Conservation (phyloP, 2,113 vertebrate genomes). For the Rynchops niger region DNA sequence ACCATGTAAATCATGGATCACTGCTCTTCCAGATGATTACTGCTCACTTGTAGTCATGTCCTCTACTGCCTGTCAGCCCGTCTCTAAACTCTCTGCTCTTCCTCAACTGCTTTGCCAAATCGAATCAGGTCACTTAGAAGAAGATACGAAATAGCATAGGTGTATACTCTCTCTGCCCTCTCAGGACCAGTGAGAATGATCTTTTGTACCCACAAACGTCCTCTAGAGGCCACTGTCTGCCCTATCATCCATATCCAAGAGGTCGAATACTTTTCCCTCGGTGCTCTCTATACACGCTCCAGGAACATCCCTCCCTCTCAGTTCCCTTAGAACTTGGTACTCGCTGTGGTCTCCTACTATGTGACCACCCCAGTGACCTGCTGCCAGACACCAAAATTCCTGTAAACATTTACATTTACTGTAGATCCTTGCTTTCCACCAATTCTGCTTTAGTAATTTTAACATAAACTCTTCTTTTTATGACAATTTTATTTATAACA, state of each 20-base stretch:
- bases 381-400: not conserved
- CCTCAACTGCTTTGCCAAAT: not conserved
- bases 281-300: not conserved
- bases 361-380: not conserved
- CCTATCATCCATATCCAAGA: not conserved
- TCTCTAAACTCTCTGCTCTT: not conserved
- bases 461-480: not conserved
- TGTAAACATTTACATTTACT: not conserved
- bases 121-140: not conserved
- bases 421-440: not conserved
- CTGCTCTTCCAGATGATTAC: not conserved
- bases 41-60: not conserved
- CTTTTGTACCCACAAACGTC: not conserved
- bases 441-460: not conserved
- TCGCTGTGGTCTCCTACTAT: fast-evolving
- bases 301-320: not conserved
- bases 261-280: not conserved
- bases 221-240: conserved; percentile 61
- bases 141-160: not conserved
- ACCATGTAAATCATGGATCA: not conserved
- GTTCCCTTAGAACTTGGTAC: not conserved
- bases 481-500: not conserved
- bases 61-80: not conserved
- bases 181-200: not conserved
- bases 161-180: not conserved